Percentiles rank a stretch among this genome's conserved stretches.
Evolutionary conservation across 2,888 invertebrate species (phyloP).

Genomic region (Muschampia plurimacula): DNA sequence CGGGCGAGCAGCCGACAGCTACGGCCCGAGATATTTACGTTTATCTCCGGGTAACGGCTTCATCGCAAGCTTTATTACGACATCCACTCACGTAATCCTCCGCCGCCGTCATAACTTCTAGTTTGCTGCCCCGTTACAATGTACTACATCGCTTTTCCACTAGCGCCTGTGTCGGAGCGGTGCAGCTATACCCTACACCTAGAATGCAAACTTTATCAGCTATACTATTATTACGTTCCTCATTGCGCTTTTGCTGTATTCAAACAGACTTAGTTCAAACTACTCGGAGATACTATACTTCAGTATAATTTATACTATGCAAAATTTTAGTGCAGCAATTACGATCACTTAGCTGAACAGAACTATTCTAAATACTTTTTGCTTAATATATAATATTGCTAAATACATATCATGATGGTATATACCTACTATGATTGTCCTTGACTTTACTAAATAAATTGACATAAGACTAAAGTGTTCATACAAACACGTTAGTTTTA

Average conservation of each 20-base stretch:
- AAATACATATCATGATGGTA: too few relatives aligned
- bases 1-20: constrained; percentile 64
- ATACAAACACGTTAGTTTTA: neutral
- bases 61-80: constrained; percentile 86
- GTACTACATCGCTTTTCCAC: constrained; percentile 77
- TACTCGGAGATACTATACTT: neutral
- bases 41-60: constrained; percentile 85
- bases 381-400: too few relatives aligned
- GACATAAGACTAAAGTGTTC: neutral
- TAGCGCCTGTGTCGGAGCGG: constrained; percentile 57
- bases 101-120: constrained; percentile 83
- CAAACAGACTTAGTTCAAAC: neutral
- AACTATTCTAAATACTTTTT: neutral
- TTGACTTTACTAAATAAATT: too few relatives aligned
- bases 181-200: constrained; percentile 57
- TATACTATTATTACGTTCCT: constrained; percentile 9
- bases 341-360: too few relatives aligned
- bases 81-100: constrained; percentile 86
- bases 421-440: too few relatives aligned
- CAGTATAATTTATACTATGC: neutral
- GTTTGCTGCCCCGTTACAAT: constrained; percentile 81
- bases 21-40: constrained; percentile 83
- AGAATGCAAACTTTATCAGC: constrained; percentile 45
- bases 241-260: constrained; percentile 23
- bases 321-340: neutral